A percentile compares a stretch with the other conserved stretches of the same genome.
These are phyloP conservation scores for Drosophila busckii DNA, from an alignment of 1,140 invertebrate genomes.

Conservation along the genomic window DNA sequence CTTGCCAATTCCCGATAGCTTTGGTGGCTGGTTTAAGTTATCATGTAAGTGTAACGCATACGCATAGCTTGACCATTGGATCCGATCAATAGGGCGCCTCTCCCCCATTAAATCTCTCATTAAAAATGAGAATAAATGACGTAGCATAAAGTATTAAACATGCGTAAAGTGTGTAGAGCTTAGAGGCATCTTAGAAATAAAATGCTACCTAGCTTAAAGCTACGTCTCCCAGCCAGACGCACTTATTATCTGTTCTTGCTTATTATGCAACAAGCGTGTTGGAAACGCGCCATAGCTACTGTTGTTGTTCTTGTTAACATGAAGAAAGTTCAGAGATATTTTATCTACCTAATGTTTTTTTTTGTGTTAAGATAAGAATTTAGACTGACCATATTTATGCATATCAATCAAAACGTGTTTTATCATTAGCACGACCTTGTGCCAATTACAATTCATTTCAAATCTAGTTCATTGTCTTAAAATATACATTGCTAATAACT, in stretches of 20 bases:
- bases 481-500: constrained; percentile 14
- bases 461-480: constrained; percentile 27
- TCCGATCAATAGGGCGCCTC: constrained; percentile 28
- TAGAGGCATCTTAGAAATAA: too few species aligned
- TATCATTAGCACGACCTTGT: constrained; percentile 37
- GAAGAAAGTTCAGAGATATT: too few species aligned
- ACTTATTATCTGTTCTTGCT: constrained; percentile 1
- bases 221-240: too few species aligned
- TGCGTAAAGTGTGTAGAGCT: too few species aligned
- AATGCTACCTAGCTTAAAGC: too few species aligned
- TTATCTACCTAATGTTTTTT: constrained; percentile 33
- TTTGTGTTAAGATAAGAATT: constrained; percentile 31
- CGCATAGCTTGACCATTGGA: constrained; percentile 30
- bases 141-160: not conserved
- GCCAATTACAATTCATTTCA: constrained; percentile 27
- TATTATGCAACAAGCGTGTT: constrained; percentile 54
- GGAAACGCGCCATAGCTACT: constrained; percentile 14
- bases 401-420: not conserved
- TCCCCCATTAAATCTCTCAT: constrained; percentile 8
- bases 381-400: not conserved
- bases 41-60: constrained; percentile 82
- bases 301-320: constrained; percentile 19
- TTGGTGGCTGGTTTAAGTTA: constrained; percentile 89
- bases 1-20: constrained; percentile 87
- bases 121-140: not conserved